Evolutionary conservation across 2,797 vertebrate genomes (phyloP), one percentile per base, ranked within the genome.

Genomic region (Sciurus vulgaris): DNA sequence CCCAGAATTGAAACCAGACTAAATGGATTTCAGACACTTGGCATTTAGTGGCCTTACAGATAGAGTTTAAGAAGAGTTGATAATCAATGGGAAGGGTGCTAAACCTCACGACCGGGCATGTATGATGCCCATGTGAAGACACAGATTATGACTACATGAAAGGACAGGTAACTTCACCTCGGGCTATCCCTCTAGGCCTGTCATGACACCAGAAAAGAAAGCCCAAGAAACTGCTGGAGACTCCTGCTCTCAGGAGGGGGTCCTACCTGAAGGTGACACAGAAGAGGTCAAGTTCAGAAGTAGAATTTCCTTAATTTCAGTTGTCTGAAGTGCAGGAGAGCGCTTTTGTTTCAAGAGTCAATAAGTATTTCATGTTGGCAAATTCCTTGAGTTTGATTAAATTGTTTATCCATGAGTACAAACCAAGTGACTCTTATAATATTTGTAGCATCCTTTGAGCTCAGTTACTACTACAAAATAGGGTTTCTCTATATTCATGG

Each of bases 391-490:
- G 72, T 91, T 83, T 86, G 17, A 79, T 49, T 89, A 82, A 77
- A 49, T 35, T 81, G 69, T 67, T 89, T 89, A 94, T 59, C 49
- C 24, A 81, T 81, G 44, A 76, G 35, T 81, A 49, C 44, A 51
- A 65, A 70, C 10, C 56, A 47, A 89, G 0, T 82, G 38, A 15
- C 33, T 70, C 10, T 2, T 63, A 18, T 56, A 44, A 38, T 49
- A 77, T 89, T 72, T 82, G 2, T 85, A 76, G 77, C 11, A 41
- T 28, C 30, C 9, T 89, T 88, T 73, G 20, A 51, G 33, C 28
- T 95, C 14, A 18, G 30, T 91, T 89, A 26, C 15, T 72, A 59
- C 4, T 38, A 88, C 84, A 90, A 95, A 51, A 84, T 15, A 76
- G 14, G 59, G 2, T 54, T 92, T 13, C 44, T 74, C 9, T 22